Conservation (phyloP, 2,113 vertebrate species). For the Dasyprocta punctata region DNA sequence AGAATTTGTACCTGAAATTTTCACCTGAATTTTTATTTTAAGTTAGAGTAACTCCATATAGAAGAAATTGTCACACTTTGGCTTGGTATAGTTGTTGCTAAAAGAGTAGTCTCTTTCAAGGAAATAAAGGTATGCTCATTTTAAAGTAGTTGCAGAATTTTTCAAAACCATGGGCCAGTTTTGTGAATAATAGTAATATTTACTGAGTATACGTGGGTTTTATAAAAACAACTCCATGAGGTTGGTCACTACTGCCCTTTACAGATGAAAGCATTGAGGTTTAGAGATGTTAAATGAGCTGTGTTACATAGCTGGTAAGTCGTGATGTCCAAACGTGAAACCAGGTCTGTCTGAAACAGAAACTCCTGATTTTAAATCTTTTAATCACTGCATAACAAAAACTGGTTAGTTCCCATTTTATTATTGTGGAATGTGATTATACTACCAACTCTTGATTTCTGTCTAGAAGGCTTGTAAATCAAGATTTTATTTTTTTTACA, state of each 20-base stretch:
- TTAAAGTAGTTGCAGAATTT: slow-evolving; percentile 22
- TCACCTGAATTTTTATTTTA: slow-evolving; percentile 8
- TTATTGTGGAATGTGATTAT: not conserved
- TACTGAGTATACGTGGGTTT: not conserved
- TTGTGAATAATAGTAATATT: slow-evolving; percentile 10
- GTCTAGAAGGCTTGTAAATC: not conserved
- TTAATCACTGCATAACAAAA: not conserved
- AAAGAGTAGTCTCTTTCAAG: not conserved
- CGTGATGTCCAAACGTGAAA: not conserved
- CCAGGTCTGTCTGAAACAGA: slow-evolving; percentile 11
- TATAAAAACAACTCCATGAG: not conserved
- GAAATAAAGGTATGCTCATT: not conserved
- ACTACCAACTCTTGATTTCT: slow-evolving; percentile 32
- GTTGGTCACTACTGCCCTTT: slow-evolving; percentile 8
- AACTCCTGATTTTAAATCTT: not conserved
- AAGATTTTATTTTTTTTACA: slow-evolving; percentile 51
- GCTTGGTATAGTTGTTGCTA: slow-evolving; percentile 11
- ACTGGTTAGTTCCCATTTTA: not conserved
- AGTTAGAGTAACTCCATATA: not conserved
- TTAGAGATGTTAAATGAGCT: slow-evolving; percentile 44
- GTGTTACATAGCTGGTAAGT: not conserved
- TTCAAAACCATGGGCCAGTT: not conserved
- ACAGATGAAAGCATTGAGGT: slow-evolving; percentile 3
- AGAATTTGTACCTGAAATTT: slow-evolving; percentile 11
- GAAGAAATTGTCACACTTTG: not conserved